phyloP scores from a whole-genome alignment of 2,113 vertebrate species.

The Penelope pileata region DNA sequence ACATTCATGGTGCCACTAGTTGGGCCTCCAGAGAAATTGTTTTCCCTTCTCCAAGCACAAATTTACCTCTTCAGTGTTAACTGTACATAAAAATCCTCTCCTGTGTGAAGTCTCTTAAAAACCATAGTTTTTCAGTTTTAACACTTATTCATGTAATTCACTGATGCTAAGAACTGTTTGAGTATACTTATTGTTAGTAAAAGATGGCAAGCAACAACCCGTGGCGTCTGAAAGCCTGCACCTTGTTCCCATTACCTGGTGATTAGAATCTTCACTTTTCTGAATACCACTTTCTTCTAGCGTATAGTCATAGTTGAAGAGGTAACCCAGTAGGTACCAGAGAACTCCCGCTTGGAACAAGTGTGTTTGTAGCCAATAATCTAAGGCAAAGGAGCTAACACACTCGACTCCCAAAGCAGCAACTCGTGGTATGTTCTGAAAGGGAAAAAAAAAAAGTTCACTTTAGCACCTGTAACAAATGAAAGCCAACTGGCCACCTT shows the following conservation, averaged over 20 bases:
- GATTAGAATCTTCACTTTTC: slow-evolving; percentile 94
- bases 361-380: slow-evolving; percentile 96
- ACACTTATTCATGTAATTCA: neutral
- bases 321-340: slow-evolving; percentile 92
- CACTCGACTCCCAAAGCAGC: slow-evolving; percentile 91
- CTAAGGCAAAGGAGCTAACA: slow-evolving; percentile 94
- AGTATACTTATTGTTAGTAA: neutral
- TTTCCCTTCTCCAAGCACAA: neutral
- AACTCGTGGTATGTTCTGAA: slow-evolving; percentile 87
- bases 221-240: neutral
- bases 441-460: neutral
- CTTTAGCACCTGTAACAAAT: neutral
- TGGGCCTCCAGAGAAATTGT: neutral
- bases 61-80: neutral
- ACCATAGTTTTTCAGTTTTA: neutral
- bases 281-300: slow-evolving; percentile 97
- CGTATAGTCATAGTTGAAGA: slow-evolving; percentile 97
- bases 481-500: neutral
- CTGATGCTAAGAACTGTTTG: neutral
- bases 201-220: neutral
- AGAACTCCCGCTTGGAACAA: slow-evolving; percentile 94
- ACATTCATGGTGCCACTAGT: neutral
- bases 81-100: neutral
- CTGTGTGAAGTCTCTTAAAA: neutral
- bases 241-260: slow-evolving; percentile 81